Conservation (phyloP, 2,888 invertebrate species). For the Galeopsomyia nigrocyanea region DNA sequence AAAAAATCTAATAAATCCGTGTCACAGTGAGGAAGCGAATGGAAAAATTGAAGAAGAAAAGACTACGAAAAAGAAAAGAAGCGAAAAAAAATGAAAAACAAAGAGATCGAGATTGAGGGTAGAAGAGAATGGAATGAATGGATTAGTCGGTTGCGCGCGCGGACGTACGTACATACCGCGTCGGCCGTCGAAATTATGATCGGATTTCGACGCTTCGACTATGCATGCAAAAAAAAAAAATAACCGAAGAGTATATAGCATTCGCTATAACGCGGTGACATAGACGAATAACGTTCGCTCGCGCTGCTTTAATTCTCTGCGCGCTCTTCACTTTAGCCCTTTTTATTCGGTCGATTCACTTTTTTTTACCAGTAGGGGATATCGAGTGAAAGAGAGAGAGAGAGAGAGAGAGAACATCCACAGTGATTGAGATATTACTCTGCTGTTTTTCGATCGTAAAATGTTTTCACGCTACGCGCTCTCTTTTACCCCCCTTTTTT, state of each 20-base stretch:
- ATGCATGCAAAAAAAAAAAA: conserved; percentile 8
- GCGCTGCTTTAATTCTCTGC: conserved; percentile 41
- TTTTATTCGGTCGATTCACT: conserved; percentile 35
- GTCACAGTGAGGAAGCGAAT: too few species aligned
- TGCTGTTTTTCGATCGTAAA: conserved; percentile 23
- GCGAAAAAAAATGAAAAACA: conserved; percentile 22
- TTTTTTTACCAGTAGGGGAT: conserved; percentile 26
- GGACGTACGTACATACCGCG: conserved; percentile 56
- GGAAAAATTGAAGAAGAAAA: too few species aligned
- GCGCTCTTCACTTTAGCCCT: conserved; percentile 13
- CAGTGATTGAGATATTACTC: conserved; percentile 44
- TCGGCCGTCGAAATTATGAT: conserved; percentile 65
- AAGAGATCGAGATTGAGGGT: conserved; percentile 4
- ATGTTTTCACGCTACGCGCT: conserved; percentile 23
- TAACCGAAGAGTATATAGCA: conserved; percentile 25
- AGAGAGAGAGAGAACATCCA: conserved; percentile 27
- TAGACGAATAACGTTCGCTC: conserved; percentile 40
- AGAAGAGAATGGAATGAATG: conserved; percentile 59
- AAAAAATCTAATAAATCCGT: too few species aligned
- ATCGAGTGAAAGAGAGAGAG: conserved; percentile 37
- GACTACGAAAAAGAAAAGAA: conserved; percentile 30
- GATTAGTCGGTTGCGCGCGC: conserved; percentile 60
- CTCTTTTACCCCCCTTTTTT: not conserved
- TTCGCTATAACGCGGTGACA: conserved; percentile 9
- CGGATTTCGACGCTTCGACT: conserved; percentile 62